A percentile compares a stretch with the other conserved stretches of the same genome.
Conservation (phyloP, 2,797 vertebrate species). For the Squalus acanthias region DNA sequence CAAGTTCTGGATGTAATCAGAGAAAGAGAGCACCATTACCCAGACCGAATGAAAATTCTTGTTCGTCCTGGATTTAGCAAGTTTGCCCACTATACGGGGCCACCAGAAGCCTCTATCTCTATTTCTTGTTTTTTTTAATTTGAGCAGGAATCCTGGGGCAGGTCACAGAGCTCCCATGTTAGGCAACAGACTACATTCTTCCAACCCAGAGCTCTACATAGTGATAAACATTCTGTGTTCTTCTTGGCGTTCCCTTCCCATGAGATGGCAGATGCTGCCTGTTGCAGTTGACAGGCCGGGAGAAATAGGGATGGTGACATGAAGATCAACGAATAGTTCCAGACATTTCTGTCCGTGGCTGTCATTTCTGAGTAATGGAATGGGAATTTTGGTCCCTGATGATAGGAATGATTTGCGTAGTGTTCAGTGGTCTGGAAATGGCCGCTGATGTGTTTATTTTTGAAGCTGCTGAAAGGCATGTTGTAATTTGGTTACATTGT, state of each 20-base stretch:
- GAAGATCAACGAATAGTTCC: too few species aligned
- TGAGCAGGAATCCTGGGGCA: neutral
- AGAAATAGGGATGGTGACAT: too few species aligned
- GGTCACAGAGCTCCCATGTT: neutral
- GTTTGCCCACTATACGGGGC: neutral
- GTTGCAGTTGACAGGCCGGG: neutral
- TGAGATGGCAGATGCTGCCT: neutral
- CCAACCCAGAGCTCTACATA: neutral
- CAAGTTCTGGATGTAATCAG: neutral
- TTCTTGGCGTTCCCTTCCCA: neutral
- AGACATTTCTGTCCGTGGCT: too few species aligned
- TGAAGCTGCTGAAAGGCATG: too few species aligned
- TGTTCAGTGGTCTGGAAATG: too few species aligned
- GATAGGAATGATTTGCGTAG: too few species aligned
- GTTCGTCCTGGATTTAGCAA: neutral
- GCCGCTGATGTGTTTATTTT: too few species aligned
- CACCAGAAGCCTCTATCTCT: neutral
- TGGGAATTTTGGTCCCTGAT: too few species aligned
- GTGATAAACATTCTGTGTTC: neutral
- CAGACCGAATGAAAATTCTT: neutral
- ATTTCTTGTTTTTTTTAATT: neutral
- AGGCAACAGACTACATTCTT: neutral
- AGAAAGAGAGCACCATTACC: neutral
- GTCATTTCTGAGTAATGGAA: too few species aligned
- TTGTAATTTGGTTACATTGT: too few species aligned